Evolutionary conservation across 35 echinoderm and acorn worm genomes (phyloP), one percentile per base, ranked within the genome.

Genomic region (Acanthaster planci): DNA sequence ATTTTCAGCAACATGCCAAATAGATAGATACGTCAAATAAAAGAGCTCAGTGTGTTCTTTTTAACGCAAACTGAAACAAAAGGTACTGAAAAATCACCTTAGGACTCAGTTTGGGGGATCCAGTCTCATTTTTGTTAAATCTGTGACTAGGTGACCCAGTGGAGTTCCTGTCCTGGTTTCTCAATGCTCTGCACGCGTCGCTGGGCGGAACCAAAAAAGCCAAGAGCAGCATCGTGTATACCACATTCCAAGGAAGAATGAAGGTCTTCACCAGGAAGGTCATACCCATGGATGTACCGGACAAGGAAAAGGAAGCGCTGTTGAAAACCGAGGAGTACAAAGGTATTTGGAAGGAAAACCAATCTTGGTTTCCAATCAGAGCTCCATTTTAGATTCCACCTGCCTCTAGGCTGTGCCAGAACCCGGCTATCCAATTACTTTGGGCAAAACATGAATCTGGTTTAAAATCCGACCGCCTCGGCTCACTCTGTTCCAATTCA

Each of bases 141-240:
- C 42, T 47, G 4, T 47, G 42, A 27, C 53, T 80, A 97, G 95
- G 95, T 85, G 95, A 98, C 50, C 95, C 96, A 42, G 96, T 99
- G 12, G 96, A 99, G 23, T 90, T 99, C 39, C 80, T 99, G 42
- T 90, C 96, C 14, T 99, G 96, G 96, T 99, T 99, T 59, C 85
- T 99, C 2, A 99, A 99, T 40, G 92, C 96, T 14, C 85, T 99
- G 8, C 96, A 99, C 38, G 77, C 89, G 19, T 90, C 96, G 7
- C 68, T 99, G 10, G 92, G 84, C 26, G 96, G 96, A 21, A 93
- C 84, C 5, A 91, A 85, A 38, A 92, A 94, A 23, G 14, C 53
- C 5, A 83, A 80, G 27, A 94, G 92, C 72, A 94, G 92, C 40
- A 86, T 89, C 40, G 38, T 94, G 30, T 91, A 90, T 60, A 86